Conservation (phyloP, 2,888 invertebrate species). For the Dryocosmus kuriphilus region DNA sequence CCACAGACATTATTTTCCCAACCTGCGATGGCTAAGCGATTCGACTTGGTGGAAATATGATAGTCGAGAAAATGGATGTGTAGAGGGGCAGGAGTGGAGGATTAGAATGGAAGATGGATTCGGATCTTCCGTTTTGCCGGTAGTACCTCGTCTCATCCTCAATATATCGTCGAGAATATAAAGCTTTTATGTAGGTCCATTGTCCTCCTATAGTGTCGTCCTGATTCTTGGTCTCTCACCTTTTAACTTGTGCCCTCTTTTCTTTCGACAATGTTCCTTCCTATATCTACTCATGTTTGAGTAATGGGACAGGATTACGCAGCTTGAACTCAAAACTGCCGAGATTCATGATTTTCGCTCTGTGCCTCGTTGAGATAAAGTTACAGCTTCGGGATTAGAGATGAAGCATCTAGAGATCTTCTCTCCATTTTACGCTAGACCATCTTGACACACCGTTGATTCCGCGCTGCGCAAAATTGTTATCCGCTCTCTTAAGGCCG, state of each 20-base stretch:
- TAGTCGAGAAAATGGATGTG: constrained; percentile 8
- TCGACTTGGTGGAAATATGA: constrained; percentile 4
- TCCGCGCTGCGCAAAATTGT: not conserved
- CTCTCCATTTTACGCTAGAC: constrained; percentile 37
- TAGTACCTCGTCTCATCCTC: constrained; percentile 5
- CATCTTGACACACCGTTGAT: not conserved
- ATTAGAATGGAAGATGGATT: constrained; percentile 30
- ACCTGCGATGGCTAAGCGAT: not conserved
- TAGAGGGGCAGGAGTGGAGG: not conserved
- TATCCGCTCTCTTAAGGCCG: not conserved
- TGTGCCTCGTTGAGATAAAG: constrained; percentile 57
- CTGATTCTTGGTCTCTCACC: constrained; percentile 7
- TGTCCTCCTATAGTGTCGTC: constrained; percentile 8
- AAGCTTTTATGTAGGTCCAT: constrained; percentile 26
- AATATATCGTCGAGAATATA: constrained; percentile 32
- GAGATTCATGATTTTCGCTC: constrained; percentile 54
- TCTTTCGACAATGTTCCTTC: not conserved
- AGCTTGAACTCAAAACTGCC: constrained; percentile 62
- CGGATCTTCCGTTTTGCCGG: constrained; percentile 12
- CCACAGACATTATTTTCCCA: too few relatives aligned
- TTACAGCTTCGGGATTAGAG: constrained; percentile 56
- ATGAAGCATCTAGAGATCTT: constrained; percentile 42
- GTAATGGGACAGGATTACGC: constrained; percentile 63
- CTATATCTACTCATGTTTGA: constrained; percentile 60
- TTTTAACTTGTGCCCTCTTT: not conserved